Percentiles rank a stretch among this genome's conserved stretches.
Evolutionary conservation across 35 echinoderm and acorn worm species (phyloP).

Genomic region (Ophioderma brevispina): DNA sequence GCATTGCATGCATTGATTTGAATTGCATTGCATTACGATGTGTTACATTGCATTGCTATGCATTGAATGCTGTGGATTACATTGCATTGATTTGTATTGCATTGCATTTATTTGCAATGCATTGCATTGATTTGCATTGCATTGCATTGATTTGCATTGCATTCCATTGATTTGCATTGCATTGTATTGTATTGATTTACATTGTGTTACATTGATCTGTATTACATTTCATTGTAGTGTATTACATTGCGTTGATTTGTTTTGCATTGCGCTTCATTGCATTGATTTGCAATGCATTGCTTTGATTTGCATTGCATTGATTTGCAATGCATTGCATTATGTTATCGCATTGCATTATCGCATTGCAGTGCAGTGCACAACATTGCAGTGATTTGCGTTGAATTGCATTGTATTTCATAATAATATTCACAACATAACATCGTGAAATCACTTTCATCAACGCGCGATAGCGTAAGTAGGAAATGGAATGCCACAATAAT

Average conservation of each 20-base stretch:
- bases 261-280: not conserved
- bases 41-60: constrained; percentile 33
- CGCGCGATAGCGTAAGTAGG: too few relatives aligned
- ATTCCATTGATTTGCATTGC: not conserved
- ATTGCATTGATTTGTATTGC: constrained; percentile 17
- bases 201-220: constrained; percentile 12
- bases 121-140: constrained; percentile 42
- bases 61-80: constrained; percentile 8
- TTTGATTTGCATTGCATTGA: constrained; percentile 14
- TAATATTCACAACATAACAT: too few relatives aligned
- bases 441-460: too few relatives aligned
- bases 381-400: too few relatives aligned
- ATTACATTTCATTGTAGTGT: constrained; percentile 33
- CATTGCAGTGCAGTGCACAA: too few relatives aligned
- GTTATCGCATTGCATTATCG: not conserved
- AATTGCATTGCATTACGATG: constrained; percentile 23
- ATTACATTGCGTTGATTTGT: constrained; percentile 21
- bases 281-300: constrained; percentile 15
- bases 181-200: constrained; percentile 27
- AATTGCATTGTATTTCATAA: too few relatives aligned
- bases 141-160: constrained; percentile 41
- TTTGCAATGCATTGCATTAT: constrained; percentile 12
- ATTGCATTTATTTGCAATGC: constrained; percentile 31
- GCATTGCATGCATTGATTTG: not conserved
- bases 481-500: too few relatives aligned